A percentile compares a stretch with the other conserved stretches of the same genome.
Conservation (phyloP, 2,888 invertebrate genomes). For the Geophilus truncorum region DNA sequence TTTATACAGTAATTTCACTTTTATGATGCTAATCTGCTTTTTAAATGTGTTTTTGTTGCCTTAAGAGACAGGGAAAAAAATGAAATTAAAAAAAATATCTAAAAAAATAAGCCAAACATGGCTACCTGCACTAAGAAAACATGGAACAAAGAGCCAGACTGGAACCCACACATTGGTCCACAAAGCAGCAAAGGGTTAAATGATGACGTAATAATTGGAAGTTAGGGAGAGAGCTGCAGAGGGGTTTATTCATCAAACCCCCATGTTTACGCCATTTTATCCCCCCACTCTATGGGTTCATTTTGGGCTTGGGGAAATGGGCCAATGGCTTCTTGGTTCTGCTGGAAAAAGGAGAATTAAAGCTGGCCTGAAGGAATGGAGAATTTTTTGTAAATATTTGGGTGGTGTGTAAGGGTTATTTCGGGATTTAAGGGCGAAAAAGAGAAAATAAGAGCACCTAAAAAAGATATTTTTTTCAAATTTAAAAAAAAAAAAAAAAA, state of each 20-base stretch:
- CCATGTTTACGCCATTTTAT: neutral
- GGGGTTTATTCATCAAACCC: slow-evolving; percentile 15
- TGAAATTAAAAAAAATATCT: neutral
- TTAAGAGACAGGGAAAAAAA: neutral
- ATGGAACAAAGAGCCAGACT: neutral
- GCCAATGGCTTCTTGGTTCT: neutral
- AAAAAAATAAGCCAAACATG: neutral
- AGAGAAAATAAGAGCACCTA: neutral
- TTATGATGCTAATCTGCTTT: neutral
- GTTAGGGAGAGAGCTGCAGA: neutral
- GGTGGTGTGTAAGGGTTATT: too few relatives aligned
- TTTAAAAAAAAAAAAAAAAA: neutral
- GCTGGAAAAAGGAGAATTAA: neutral
- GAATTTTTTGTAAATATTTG: neutral
- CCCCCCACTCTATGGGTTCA: neutral
- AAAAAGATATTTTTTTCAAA: too few relatives aligned
- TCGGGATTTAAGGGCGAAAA: neutral
- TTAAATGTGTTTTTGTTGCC: slow-evolving; percentile 6
- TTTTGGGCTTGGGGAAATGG: neutral
- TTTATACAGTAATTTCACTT: slow-evolving; percentile 7
- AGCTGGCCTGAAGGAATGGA: neutral
- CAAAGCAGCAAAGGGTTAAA: neutral
- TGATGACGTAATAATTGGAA: slow-evolving; percentile 5
- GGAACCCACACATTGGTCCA: neutral
- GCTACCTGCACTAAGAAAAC: neutral